Conservation (phyloP, 2,797 vertebrate genomes). For the Poecilia wingei region DNA sequence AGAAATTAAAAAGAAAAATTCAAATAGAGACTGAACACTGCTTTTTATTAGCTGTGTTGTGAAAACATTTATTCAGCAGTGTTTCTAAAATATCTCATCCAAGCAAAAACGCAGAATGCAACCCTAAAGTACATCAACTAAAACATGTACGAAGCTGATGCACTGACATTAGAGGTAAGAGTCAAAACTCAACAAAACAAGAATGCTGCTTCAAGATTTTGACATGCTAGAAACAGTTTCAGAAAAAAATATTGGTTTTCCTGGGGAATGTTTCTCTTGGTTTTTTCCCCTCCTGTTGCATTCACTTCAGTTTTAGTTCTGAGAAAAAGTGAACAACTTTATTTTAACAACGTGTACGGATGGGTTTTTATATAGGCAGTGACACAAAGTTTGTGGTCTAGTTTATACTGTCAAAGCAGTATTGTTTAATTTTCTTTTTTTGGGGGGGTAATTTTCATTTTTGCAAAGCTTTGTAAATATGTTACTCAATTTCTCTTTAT, state of each 20-base stretch:
- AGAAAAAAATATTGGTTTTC: not conserved
- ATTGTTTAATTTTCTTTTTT: not conserved
- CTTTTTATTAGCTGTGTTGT: not conserved
- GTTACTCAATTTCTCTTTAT: not conserved
- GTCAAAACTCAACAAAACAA: no score
- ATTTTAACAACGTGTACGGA: not conserved
- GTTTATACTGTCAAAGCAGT: not conserved
- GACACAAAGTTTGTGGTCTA: not conserved
- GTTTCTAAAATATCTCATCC: not conserved
- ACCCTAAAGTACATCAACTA: not conserved
- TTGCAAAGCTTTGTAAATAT: not conserved
- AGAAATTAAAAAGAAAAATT: not conserved
- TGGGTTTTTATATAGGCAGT: not conserved
- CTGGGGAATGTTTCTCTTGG: not conserved
- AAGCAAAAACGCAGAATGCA: not conserved
- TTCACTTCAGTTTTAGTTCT: not conserved
- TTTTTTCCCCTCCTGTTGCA: not conserved
- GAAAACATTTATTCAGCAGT: not conserved
- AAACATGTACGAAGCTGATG: not conserved
- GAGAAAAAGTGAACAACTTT: not conserved
- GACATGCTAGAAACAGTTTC: not conserved
- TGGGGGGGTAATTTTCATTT: not conserved
- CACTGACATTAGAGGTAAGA: no score
- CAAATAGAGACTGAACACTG: not conserved
- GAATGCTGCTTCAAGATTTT: no score